phyloP scores from a whole-genome alignment of 2,888 invertebrate species.

The Lordiphosa fenestrarum region DNA sequence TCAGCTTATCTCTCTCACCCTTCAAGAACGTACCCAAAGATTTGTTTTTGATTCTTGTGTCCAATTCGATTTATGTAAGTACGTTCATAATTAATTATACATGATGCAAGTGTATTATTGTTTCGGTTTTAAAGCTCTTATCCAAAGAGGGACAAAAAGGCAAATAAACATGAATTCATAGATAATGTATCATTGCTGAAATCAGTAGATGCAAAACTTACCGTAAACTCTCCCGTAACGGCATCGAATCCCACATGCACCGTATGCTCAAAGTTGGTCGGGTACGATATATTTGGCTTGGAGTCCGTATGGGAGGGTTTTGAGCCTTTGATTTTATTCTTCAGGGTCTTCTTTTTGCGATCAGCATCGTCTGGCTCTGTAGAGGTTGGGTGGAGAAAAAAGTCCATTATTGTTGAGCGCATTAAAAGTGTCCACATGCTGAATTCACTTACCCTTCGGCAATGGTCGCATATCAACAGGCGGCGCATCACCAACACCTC shows the following conservation, averaged over 20 bases:
- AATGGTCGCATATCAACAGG: slow-evolving; percentile 96
- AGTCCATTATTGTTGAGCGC: slow-evolving; percentile 25
- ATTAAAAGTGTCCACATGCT: slow-evolving; percentile 17
- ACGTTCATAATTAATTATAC: too few relatives aligned
- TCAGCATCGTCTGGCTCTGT: slow-evolving; percentile 95
- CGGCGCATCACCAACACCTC: slow-evolving; percentile 86
- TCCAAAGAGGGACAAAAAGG: background rate
- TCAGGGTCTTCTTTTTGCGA: slow-evolving; percentile 92
- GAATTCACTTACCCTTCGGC: slow-evolving; percentile 86
- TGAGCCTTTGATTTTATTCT: slow-evolving; percentile 91
- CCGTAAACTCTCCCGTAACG: slow-evolving; percentile 99
- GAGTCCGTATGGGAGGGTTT: slow-evolving; percentile 89
- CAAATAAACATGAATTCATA: background rate
- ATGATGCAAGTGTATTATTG: too few relatives aligned
- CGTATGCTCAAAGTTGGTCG: slow-evolving; percentile 99
- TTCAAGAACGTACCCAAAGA: too few relatives aligned
- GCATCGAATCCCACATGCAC: slow-evolving; percentile 99
- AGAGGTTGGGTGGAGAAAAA: slow-evolving; percentile 13
- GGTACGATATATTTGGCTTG: slow-evolving; percentile 98
- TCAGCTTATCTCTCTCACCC: too few relatives aligned
- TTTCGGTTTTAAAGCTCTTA: too few relatives aligned
- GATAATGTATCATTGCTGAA: background rate
- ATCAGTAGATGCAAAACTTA: slow-evolving; percentile 81
- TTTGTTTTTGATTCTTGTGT: too few relatives aligned
- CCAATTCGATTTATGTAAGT: too few relatives aligned